phyloP scores from a whole-genome alignment of 2,888 invertebrate genomes.

The Dasysyrphus albostriatus region DNA sequence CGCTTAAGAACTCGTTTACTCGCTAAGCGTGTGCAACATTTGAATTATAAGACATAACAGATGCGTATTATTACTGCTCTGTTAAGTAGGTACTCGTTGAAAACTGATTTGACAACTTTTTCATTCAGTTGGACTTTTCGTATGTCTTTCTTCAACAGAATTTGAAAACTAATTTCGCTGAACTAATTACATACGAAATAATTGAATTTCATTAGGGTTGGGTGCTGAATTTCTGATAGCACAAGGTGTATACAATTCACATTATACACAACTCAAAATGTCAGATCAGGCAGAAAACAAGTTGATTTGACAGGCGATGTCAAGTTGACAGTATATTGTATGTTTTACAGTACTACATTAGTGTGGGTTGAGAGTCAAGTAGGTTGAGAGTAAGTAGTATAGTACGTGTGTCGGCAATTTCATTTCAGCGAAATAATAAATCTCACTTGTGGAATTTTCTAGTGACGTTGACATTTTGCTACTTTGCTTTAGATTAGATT shows the following conservation, averaged over 20 bases:
- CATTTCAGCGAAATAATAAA: slow-evolving; percentile 39
- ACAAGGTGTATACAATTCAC: background rate
- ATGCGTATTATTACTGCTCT: slow-evolving; percentile 19
- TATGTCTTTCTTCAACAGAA: slow-evolving; percentile 25
- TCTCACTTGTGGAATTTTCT: slow-evolving; percentile 67
- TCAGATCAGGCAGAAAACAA: slow-evolving; percentile 23
- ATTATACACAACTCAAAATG: background rate
- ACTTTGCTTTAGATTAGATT: slow-evolving; percentile 48
- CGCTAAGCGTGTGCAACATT: slow-evolving; percentile 60
- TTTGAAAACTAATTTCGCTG: slow-evolving; percentile 51
- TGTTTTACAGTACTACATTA: background rate
- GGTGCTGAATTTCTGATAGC: slow-evolving; percentile 28
- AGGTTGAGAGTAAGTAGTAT: too few species aligned
- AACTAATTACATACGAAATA: slow-evolving; percentile 44
- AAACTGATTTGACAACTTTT: background rate
- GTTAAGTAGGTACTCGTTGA: background rate
- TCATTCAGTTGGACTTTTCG: slow-evolving; percentile 6
- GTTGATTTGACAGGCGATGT: slow-evolving; percentile 58
- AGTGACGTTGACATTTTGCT: slow-evolving; percentile 38
- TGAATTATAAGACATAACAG: slow-evolving; percentile 16
- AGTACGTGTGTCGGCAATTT: slow-evolving; percentile 17
- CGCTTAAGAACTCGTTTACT: slow-evolving; percentile 65
- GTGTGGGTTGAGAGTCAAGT: background rate
- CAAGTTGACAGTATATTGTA: slow-evolving; percentile 60
- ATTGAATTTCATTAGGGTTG: slow-evolving; percentile 34